A percentile compares a stretch with the other conserved stretches of the same genome.
phyloP scores from a whole-genome alignment of 92 coral and sea anemone species.

The Muricea muricata region DNA sequence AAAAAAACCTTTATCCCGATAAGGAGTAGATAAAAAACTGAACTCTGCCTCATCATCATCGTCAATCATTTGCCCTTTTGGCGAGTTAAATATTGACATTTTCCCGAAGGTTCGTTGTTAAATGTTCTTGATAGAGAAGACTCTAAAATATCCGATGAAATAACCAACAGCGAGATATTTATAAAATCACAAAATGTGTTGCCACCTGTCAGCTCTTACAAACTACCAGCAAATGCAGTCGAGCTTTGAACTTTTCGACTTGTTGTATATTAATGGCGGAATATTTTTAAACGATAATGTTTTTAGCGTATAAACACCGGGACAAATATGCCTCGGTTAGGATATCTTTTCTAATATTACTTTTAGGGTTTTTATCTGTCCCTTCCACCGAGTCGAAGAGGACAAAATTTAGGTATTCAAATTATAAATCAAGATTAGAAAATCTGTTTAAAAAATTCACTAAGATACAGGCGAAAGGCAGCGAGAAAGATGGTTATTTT shows the following conservation, averaged over 20 bases:
- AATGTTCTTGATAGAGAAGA: no score
- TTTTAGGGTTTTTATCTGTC: background rate
- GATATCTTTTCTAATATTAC: background rate
- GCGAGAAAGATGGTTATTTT: slow-evolving; percentile 89
- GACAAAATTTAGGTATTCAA: background rate
- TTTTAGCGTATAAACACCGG: background rate
- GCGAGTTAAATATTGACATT: no score
- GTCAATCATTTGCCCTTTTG: no score
- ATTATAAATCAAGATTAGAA: slow-evolving; percentile 28
- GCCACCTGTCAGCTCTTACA: background rate
- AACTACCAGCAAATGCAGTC: background rate
- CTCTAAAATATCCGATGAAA: no score
- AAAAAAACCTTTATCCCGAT: no score
- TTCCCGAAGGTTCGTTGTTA: no score
- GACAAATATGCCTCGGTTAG: background rate
- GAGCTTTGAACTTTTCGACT: background rate
- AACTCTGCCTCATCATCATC: no score
- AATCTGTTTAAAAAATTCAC: slow-evolving; percentile 28
- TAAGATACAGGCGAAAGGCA: background rate
- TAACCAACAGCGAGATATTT: no score
- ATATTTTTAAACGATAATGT: background rate
- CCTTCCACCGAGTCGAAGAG: background rate
- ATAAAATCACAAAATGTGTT: background rate
- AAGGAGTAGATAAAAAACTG: no score
- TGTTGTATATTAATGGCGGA: background rate